Percentiles rank a stretch among this genome's conserved stretches.
phyloP scores from a whole-genome alignment of 2,888 invertebrate species.

The Eupithecia inturbata region DNA sequence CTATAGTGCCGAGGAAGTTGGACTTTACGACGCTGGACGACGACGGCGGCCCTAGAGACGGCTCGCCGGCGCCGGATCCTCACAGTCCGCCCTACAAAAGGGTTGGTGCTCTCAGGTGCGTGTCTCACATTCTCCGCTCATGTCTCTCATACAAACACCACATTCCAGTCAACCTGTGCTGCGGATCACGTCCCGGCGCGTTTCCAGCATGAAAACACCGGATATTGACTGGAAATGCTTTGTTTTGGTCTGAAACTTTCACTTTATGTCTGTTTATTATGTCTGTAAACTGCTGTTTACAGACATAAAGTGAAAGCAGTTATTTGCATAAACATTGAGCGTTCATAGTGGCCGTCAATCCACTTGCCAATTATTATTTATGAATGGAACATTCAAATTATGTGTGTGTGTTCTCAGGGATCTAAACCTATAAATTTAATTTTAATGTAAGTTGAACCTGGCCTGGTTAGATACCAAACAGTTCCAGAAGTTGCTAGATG shows the following conservation, averaged over 20 bases:
- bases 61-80: slow-evolving; percentile 64
- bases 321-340: not conserved
- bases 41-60: slow-evolving; percentile 72
- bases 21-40: slow-evolving; percentile 81
- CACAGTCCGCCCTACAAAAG: slow-evolving; percentile 84
- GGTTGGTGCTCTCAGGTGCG: slow-evolving; percentile 84
- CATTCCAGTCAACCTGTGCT: slow-evolving; percentile 41
- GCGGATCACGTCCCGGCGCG: not conserved
- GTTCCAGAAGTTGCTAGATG: no score
- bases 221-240: not conserved
- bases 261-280: not conserved
- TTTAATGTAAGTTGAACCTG: not conserved
- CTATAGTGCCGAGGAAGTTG: slow-evolving; percentile 85
- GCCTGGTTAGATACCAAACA: no score
- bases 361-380: not conserved
- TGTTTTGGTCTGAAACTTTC: slow-evolving; percentile 19
- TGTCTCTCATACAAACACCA: slow-evolving; percentile 51
- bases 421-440: not conserved
- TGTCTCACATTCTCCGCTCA: slow-evolving; percentile 42
- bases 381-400: not conserved
- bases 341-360: not conserved
- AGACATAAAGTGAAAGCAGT: no score
- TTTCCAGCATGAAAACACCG: not conserved
- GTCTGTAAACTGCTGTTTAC: no score
- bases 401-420: not conserved